Conservation (phyloP, 37 sponge, comb jelly and placozoan species). For the Chondrilla cf. caribensis region DNA sequence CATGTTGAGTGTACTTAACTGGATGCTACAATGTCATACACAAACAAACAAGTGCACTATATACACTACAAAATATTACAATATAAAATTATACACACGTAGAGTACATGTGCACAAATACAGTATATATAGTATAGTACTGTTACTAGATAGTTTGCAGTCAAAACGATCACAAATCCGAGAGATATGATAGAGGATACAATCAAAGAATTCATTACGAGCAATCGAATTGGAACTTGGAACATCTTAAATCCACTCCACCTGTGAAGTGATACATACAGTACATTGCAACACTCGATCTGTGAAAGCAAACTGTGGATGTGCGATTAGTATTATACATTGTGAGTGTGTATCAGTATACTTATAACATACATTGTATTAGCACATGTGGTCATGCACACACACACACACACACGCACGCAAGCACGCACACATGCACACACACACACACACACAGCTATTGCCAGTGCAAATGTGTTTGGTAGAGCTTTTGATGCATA, state of each 20-base stretch:
- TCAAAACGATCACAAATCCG: slow-evolving; percentile 63
- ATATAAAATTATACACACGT: too few relatives aligned
- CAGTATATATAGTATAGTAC: slow-evolving; percentile 63
- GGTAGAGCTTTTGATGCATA: slow-evolving; percentile 94
- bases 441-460: slow-evolving; percentile 41
- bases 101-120: too few relatives aligned
- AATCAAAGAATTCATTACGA: slow-evolving; percentile 36
- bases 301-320: too few relatives aligned
- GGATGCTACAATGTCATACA: too few relatives aligned
- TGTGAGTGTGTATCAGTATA: too few relatives aligned
- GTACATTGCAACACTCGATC: background rate
- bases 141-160: slow-evolving; percentile 95
- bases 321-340: too few relatives aligned
- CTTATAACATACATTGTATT: background rate
- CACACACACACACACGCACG: too few relatives aligned
- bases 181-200: slow-evolving; percentile 35
- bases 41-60: too few relatives aligned
- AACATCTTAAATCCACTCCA: slow-evolving; percentile 54
- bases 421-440: too few relatives aligned
- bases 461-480: slow-evolving; percentile 93
- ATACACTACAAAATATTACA: too few relatives aligned
- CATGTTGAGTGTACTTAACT: too few relatives aligned
- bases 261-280: slow-evolving; percentile 22
- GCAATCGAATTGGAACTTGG: slow-evolving; percentile 34
- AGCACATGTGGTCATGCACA: too few relatives aligned